phyloP scores from a whole-genome alignment of 2,888 invertebrate genomes.

The Camponotus fellah region DNA sequence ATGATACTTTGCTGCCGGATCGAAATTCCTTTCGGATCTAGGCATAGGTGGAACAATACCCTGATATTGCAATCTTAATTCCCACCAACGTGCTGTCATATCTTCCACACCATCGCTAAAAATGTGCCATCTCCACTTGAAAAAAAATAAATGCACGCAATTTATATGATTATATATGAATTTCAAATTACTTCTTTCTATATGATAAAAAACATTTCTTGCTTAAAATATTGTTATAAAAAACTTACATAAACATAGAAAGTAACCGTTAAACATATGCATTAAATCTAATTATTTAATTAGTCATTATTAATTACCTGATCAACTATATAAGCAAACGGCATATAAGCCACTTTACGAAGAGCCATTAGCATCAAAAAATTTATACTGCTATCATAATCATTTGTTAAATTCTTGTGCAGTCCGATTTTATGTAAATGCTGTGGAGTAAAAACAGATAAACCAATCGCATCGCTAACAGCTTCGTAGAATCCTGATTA shows the following conservation, averaged over 20 bases:
- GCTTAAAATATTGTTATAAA: background rate
- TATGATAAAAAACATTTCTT: background rate
- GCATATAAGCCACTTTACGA: constrained; percentile 92
- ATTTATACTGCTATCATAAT: constrained; percentile 92
- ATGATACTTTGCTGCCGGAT: constrained; percentile 94
- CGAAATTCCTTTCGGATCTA: constrained; percentile 92
- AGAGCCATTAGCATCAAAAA: constrained; percentile 93
- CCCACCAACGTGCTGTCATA: constrained; percentile 93
- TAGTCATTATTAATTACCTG: constrained; percentile 86
- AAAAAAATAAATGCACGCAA: constrained; percentile 36
- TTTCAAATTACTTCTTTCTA: background rate
- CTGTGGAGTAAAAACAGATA: constrained; percentile 92
- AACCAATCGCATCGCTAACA: constrained; percentile 92
- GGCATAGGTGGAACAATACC: constrained; percentile 91
- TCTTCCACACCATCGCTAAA: constrained; percentile 91
- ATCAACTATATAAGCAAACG: constrained; percentile 93
- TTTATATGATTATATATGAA: background rate
- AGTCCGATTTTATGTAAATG: constrained; percentile 92
- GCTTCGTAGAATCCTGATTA: constrained; percentile 94
- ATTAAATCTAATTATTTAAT: background rate
- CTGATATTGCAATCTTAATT: constrained; percentile 90
- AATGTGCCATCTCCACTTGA: constrained; percentile 93
- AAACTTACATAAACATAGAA: background rate
- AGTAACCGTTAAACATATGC: background rate
- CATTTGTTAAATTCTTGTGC: constrained; percentile 89